These are phyloP conservation scores for Coturnix japonica DNA, from an alignment of 2,113 vertebrate genomes.

Conservation along the genomic window DNA sequence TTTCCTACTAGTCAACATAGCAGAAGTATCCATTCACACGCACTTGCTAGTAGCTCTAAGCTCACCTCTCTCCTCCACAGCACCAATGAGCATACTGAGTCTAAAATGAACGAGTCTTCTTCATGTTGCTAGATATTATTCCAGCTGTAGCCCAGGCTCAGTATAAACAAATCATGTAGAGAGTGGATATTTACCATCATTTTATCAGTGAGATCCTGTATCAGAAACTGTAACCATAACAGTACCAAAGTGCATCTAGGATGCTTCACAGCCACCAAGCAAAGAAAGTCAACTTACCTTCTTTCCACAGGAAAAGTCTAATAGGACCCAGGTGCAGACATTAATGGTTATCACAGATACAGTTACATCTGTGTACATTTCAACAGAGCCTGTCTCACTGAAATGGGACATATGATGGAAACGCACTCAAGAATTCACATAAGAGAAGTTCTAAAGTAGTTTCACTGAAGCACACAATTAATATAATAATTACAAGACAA, in stretches of 20 bases:
- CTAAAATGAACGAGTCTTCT: not conserved
- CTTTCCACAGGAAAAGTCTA: not conserved
- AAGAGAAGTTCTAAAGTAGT: not conserved
- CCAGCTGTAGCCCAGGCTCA: not conserved
- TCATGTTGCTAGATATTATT: no score
- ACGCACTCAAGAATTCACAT: not conserved
- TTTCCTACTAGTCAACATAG: not conserved
- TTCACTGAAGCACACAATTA: not conserved
- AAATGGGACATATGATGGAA: not conserved
- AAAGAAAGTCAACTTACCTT: not conserved
- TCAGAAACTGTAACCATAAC: not conserved
- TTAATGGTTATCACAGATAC: not conserved
- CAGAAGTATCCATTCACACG: rapidly evolving
- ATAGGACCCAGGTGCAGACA: not conserved
- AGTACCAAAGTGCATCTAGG: not conserved
- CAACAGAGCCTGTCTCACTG: not conserved
- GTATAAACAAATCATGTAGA: rapidly evolving
- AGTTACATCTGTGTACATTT: not conserved
- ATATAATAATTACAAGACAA: not conserved
- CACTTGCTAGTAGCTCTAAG: rapidly evolving
- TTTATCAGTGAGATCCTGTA: not conserved
- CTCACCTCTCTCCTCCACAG: not conserved
- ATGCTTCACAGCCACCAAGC: not conserved
- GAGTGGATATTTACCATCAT: not conserved
- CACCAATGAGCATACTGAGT: not conserved